A percentile compares a stretch with the other conserved stretches of the same genome.
Conservation (phyloP, 2,888 invertebrate species). For the Clepsis dumicolana region DNA sequence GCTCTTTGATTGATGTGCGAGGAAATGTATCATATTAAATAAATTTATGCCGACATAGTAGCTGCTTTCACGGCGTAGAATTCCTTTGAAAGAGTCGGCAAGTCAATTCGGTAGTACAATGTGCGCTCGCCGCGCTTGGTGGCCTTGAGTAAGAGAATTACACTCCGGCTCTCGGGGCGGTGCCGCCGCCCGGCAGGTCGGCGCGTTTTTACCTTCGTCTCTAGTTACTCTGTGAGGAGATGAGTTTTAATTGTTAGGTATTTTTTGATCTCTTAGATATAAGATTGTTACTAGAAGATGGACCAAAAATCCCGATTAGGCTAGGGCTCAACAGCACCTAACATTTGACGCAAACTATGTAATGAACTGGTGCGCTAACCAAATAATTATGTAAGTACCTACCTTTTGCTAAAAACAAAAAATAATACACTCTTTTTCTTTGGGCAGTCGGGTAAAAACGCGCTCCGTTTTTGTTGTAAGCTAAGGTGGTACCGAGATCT, state of each 20-base stretch:
- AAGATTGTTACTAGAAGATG: background rate
- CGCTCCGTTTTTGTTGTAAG: no score
- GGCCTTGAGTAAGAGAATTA: conserved; percentile 48
- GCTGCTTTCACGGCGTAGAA: conserved; percentile 73
- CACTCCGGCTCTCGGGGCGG: background rate
- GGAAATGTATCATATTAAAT: conserved; percentile 77
- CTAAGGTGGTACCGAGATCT: no score
- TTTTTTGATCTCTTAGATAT: background rate
- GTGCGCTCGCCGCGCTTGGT: conserved; percentile 59
- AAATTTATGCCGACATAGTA: conserved; percentile 69
- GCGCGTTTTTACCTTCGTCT: conserved; percentile 28
- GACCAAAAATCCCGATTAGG: no score
- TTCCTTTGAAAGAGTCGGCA: conserved; percentile 67
- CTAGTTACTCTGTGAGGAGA: conserved; percentile 27
- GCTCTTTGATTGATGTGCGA: conserved; percentile 73
- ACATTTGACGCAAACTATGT: no score
- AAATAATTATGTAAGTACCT: no score
- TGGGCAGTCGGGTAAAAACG: no score
- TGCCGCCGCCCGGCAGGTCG: background rate
- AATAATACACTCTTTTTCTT: no score
- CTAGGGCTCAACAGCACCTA: no score
- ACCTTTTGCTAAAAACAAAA: no score
- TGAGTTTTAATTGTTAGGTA: no score
- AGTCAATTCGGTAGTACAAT: conserved; percentile 80
- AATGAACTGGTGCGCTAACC: no score